Evolutionary conservation across 2,113 vertebrate species (phyloP), one percentile per base, ranked within the genome.

Genomic region (Raja brachyura): DNA sequence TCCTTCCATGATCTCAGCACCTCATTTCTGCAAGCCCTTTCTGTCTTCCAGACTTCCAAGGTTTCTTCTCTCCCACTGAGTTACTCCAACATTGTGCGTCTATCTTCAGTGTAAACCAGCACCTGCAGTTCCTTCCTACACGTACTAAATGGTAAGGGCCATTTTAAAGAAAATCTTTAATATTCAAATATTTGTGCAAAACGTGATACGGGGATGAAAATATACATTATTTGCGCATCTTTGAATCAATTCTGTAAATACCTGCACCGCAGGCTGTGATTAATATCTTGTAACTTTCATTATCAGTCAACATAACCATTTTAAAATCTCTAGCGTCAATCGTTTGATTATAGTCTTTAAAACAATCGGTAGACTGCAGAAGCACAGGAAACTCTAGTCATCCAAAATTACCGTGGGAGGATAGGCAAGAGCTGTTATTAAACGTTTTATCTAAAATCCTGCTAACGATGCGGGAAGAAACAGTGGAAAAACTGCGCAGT

Each of bases 321-420:
- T 63, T 28, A 88, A 88, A 88, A 88, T 88, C 28, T n/a, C 59
- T 11, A 63, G 83, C 59, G 28, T 63, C 59, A 88, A 88, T 18
- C 28, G 9, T 31, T 66, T 88, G 59, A 88, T 88, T 88, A 88
- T 18, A 63, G 83, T 88, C 59, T 88, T 88, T 88, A 88, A 59
- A 63, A 28, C 59, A 63, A 61, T 63, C 31, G 83, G 83, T 59
- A 86, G 18, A 59, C 54, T 86, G 16, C 56, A 88, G 81, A 86
- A 68, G 33, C 61, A 90, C 31, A 66, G 63, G n/a, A 90, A 70
- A 28, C 70, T 70, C 66, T 92, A 70, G 63, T 59, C 88, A 48
- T 70, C 25, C 66, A 92, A 73, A 92, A 73, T 92, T 68, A 92
- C 88, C 68, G 20, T 73, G 88, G 61, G 16, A 92, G 88, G 83